These are phyloP conservation scores for Buceros bicornis DNA, from an alignment of 2,797 vertebrate genomes.

Conservation along the genomic window DNA sequence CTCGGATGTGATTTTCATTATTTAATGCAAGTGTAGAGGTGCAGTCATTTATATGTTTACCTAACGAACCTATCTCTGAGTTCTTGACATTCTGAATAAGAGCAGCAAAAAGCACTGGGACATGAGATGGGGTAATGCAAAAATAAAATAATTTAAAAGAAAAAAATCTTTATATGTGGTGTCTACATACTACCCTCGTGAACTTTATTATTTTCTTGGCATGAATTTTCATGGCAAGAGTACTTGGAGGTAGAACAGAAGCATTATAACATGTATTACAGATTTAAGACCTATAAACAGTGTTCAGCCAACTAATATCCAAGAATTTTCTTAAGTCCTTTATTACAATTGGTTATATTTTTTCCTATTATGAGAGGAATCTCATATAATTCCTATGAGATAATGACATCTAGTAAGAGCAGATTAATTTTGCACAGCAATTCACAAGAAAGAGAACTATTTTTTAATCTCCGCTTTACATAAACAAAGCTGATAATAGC, in stretches of 20 bases:
- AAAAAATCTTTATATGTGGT: not conserved
- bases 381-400: not conserved
- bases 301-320: not conserved
- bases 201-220: not conserved
- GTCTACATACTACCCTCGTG: not conserved
- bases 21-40: not conserved
- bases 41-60: not conserved
- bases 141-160: not conserved
- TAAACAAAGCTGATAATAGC: conserved; percentile 53
- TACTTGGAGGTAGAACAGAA: not conserved
- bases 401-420: conserved; percentile 25
- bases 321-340: not conserved
- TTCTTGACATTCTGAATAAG: not conserved
- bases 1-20: not conserved
- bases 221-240: not conserved
- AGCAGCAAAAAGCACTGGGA: not conserved
- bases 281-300: not conserved
- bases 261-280: not conserved
- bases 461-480: conserved; percentile 64
- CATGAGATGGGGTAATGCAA: not conserved
- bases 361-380: not conserved
- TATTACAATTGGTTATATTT: not conserved
- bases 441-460: conserved; percentile 60
- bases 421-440: conserved; percentile 63
- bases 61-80: not conserved